Evolutionary conservation across 2,888 invertebrate genomes (phyloP), one percentile per base, ranked within the genome.

Genomic region (Aelia acuminata): DNA sequence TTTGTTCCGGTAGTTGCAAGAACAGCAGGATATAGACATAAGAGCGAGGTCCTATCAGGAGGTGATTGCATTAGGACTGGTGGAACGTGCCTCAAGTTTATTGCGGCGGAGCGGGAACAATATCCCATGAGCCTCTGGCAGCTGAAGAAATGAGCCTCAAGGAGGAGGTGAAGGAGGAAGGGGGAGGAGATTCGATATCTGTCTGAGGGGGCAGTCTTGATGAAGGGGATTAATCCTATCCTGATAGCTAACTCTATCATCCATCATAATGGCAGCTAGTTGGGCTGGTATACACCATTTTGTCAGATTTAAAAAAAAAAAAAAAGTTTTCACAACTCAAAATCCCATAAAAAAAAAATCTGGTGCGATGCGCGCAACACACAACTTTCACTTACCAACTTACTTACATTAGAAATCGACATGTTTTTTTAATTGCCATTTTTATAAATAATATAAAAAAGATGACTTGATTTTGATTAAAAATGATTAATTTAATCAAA

Each of bases 51-150:
- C 31, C 31, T 70, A 70, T 70, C 63, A 70, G 63, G 63, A 70
- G 63, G 31, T 70, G 63, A 70, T 70, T 70, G 63, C 63, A 70
- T 70, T 70, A 70, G 63, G 31, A 70, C 31, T 35, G 31, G 63
- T 35, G 63, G 11, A 20, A 70, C 63, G 63, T 70, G 63, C 63
- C 13, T 35, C 63, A 70, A 70, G 63, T 70, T 70, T 70, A 70
- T 70, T 70, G 63, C 63, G 31, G 35, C 31, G 20, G 35, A 70
- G 63, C 20, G 31, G 35, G 63, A 70, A 70, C 63, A 70, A 70
- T 70, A 70, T 70, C 63, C 63, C 31, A 31, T 70, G 63, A 70
- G 63, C 63, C 63, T 35, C 63, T 70, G 63, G 31, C 63, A 70
- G 63, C 63, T 70, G 63, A 70, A 70, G 63, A 70, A 70, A 70